Base-by-base conservation (phyloP, 2,888 invertebrate species). In the Pandemis corylana region DNA sequence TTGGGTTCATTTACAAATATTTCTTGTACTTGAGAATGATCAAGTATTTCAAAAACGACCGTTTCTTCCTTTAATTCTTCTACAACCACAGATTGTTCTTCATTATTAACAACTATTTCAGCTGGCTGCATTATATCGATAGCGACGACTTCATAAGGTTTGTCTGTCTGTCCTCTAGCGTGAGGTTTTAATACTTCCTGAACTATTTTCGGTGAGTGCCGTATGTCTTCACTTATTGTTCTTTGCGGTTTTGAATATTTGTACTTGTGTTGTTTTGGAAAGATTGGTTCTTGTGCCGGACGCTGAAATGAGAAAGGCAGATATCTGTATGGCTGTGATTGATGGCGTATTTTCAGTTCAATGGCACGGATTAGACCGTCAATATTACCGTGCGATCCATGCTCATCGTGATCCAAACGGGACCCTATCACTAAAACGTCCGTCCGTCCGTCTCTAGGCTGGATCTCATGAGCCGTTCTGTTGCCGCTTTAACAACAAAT, bases 151-250 rank as follows among this genome's bases (percentile, higher is more conserved):
- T 67, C 67, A 72, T 75, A 74, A 42, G 36, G 70, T 66, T 49
- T n/a, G 56, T 53, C 59, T 53, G 74, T 56, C 49, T 62, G 15
- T 66, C 63, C 44, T 59, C 28, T 20, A 6, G 20, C 13, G 9
- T 9, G 67, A 12, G 72, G 78, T 79, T 90, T 89, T 7, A 87
- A 77, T 36, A 89, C 69, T 80, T 87, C 88, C 42, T 90, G 82
- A 0, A 89, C 85, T 56, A 90, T 88, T 77, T 84, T 84, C 0
- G 90, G 90, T 70, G 81, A 86, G 44, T 82, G 79, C 10, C 80
- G 69, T 72, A 75, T 65, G 65, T 76, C 77, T 65, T 72, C 61
- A 53, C 65, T 78, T 74, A 77, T 59, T 63, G 78, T 78, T 77
- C 78, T 76, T 44, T 73, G 69, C 42, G 71, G 67, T 76, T 78